These are phyloP conservation scores for Drosophila birchii DNA, from an alignment of 2,888 invertebrate species.

Conservation along the genomic window DNA sequence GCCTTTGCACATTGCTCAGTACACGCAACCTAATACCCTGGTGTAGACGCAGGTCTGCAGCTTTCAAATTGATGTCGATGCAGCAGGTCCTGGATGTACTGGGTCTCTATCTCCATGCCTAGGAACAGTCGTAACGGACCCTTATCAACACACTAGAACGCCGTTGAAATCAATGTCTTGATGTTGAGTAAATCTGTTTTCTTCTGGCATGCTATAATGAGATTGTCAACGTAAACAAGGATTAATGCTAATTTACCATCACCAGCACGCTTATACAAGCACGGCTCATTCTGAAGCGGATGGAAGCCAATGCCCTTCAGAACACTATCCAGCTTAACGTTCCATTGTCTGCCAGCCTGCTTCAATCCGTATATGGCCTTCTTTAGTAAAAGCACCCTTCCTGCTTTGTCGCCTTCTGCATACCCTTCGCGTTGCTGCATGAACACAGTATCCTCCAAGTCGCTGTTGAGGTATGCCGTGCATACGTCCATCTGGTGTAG, in stretches of 20 bases:
- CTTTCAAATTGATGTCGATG: not conserved
- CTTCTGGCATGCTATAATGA: not conserved
- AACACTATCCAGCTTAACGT: not conserved
- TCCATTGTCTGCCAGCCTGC: constrained; percentile 1
- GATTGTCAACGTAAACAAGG: constrained; percentile 1
- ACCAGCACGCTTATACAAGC: not conserved
- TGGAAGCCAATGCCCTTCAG: not conserved
- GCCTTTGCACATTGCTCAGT: not conserved
- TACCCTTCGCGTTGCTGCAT: not conserved
- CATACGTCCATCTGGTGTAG: not conserved
- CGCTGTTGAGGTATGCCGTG: not conserved
- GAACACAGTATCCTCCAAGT: not conserved
- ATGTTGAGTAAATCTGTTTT: not conserved
- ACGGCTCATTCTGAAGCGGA: not conserved
- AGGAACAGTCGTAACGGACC: not conserved
- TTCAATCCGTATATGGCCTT: not conserved
- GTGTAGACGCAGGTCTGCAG: not conserved
- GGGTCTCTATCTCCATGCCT: not conserved
- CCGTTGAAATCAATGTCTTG: constrained; percentile 3
- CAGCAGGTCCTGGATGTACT: not conserved
- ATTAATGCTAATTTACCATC: not conserved
- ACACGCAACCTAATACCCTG: not conserved
- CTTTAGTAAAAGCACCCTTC: not conserved
- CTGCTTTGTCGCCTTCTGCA: not conserved
- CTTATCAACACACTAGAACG: not conserved